Percentiles rank a stretch among this genome's conserved stretches.
These are phyloP conservation scores for Syngnathus floridae DNA, from an alignment of 2,113 vertebrate genomes.

Conservation along the genomic window DNA sequence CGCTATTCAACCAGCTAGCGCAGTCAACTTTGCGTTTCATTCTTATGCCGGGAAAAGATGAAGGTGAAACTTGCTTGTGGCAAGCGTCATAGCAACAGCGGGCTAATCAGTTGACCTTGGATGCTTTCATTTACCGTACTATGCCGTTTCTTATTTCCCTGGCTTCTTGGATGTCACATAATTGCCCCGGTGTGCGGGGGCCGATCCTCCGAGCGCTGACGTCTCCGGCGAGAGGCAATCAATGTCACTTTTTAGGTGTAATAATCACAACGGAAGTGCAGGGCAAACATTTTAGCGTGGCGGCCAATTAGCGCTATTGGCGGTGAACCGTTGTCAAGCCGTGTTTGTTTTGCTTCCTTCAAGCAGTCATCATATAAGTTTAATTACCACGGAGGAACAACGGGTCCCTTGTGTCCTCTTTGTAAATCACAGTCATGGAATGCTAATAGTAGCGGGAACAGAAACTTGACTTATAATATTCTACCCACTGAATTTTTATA, in stretches of 20 bases:
- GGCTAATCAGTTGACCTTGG: constrained; percentile 42
- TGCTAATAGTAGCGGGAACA: neutral
- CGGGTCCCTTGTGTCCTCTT: constrained; percentile 12
- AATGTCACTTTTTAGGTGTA: constrained; percentile 3
- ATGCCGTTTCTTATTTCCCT: constrained; percentile 15
- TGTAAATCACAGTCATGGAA: neutral
- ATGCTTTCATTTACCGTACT: constrained; percentile 33
- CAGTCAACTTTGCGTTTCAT: constrained; percentile 40
- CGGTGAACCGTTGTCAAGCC: constrained; percentile 15
- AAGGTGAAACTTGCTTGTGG: constrained; percentile 43
- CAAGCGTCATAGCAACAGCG: constrained; percentile 30
- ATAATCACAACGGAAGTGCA: constrained; percentile 19
- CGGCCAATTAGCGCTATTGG: constrained; percentile 25
- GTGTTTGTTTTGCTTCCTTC: constrained; percentile 31
- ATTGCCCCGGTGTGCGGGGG: neutral
- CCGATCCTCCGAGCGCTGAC: too few relatives aligned
- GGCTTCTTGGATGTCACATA: constrained; percentile 2
- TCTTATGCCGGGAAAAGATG: constrained; percentile 38
- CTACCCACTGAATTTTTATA: neutral
- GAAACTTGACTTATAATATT: neutral
- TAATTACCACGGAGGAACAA: constrained; percentile 31
- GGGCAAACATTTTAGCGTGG: constrained; percentile 28
- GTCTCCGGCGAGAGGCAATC: constrained; percentile 13
- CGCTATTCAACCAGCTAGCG: constrained; percentile 34
- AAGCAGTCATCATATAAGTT: constrained; percentile 20